These are phyloP conservation scores for Apolygus lucorum DNA, from an alignment of 1,140 invertebrate species.

Conservation along the genomic window DNA sequence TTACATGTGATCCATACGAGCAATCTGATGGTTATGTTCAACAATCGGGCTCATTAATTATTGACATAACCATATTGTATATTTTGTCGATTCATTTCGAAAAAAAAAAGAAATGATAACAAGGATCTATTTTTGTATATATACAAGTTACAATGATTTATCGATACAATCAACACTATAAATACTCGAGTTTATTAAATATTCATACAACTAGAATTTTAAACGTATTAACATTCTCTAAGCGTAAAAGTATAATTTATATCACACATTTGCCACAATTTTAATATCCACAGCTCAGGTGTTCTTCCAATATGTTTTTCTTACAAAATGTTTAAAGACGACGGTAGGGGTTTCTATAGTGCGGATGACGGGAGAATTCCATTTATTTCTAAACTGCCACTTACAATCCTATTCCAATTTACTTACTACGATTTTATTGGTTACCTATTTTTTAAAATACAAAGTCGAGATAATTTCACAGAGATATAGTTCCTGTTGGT, in stretches of 20 bases:
- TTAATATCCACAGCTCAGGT: background rate
- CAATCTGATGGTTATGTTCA: background rate
- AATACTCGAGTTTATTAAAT: background rate
- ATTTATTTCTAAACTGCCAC: no score
- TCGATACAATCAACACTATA: background rate
- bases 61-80: background rate
- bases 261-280: background rate
- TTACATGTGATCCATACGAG: background rate
- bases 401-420: no score
- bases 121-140: background rate
- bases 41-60: conserved; percentile 7
- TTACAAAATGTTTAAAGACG: background rate
- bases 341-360: background rate
- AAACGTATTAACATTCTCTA: background rate
- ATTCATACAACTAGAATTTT: background rate
- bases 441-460: background rate
- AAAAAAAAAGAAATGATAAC: background rate
- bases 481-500: no score
- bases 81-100: background rate
- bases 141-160: background rate
- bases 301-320: background rate
- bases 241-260: background rate
- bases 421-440: no score
- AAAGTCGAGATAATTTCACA: no score
- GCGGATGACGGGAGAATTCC: background rate